These are phyloP conservation scores for Nothobranchius furzeri DNA, from an alignment of 2,113 vertebrate species.

Conservation along the genomic window DNA sequence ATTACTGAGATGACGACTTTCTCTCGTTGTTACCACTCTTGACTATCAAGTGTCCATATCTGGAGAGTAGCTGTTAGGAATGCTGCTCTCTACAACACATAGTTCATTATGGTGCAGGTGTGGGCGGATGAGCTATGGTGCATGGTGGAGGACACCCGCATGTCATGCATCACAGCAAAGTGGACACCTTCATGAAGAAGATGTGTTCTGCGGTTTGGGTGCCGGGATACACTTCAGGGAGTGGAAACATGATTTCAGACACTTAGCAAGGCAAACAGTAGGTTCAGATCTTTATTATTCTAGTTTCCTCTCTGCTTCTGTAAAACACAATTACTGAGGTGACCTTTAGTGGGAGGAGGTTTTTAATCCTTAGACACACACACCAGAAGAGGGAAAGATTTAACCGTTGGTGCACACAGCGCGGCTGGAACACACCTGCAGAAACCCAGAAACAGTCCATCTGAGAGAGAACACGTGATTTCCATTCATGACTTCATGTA, in stretches of 20 bases:
- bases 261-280: neutral
- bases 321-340: neutral
- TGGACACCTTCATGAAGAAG: conserved; percentile 19
- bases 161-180: conserved; percentile 20
- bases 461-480: conserved; percentile 11
- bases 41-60: conserved; percentile 72
- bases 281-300: neutral
- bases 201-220: neutral
- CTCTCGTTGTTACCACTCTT: conserved; percentile 65
- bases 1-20: conserved; percentile 59
- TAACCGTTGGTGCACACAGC: neutral
- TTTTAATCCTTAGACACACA: neutral
- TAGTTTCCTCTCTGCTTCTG: neutral
- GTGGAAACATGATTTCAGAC: neutral
- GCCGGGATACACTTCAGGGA: neutral
- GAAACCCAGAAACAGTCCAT: conserved; percentile 16
- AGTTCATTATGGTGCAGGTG: conserved; percentile 57
- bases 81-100: conserved; percentile 55
- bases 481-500: conserved; percentile 5
- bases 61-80: conserved; percentile 61
- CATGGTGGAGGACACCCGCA: conserved; percentile 39
- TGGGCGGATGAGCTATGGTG: conserved; percentile 44
- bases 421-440: neutral
- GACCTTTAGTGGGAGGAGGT: conserved; percentile 19
- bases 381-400: neutral